Evolutionary conservation across 2,888 invertebrate genomes (phyloP), one percentile per base, ranked within the genome.

Genomic region (Nowickia ferox): DNA sequence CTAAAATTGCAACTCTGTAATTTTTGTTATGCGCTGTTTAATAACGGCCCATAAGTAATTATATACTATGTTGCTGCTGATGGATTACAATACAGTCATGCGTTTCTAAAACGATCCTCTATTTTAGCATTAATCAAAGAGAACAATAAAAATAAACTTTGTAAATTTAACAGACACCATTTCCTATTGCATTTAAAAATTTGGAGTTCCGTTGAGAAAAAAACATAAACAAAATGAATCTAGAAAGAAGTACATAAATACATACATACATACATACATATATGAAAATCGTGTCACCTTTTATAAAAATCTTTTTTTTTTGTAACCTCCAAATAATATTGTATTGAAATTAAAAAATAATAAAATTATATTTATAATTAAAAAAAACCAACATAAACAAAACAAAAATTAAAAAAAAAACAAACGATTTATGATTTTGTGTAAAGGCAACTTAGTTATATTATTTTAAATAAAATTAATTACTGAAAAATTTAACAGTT

Each of bases 391-490:
- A 53, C 5, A 6, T 10, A 15, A 61, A 30, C 6, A 57, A 51
- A 51, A 6, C 30, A 30, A 30, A 30, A 30, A 30, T 30, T 30
- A 30, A 57, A 83, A 17, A 30, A n/a, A 42, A 75, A 84, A 38
- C 40, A 84, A 76, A 80, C 75, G 69, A 76, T 86, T 83, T 86
- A 79, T 84, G 79, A 86, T 84, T 86, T 86, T 86, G 63, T 84
- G 84, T 83, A 79, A 80, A 84, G 76, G 83, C 79, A 86, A 80
- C 79, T 80, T 86, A 84, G 83, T 84, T 86, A 84, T 80, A 87
- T 88, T 87, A 87, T 88, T 87, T 88, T 84, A 87, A 88, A 88
- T 84, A 86, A 88, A 87, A 88, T 86, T 79, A 59, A 81, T 83
- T 59, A 57, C 19, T 75, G 53, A 55, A 61, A 72, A 74, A 44